phyloP scores from a whole-genome alignment of 2,113 vertebrate species.

The Dicentrarchus labrax region DNA sequence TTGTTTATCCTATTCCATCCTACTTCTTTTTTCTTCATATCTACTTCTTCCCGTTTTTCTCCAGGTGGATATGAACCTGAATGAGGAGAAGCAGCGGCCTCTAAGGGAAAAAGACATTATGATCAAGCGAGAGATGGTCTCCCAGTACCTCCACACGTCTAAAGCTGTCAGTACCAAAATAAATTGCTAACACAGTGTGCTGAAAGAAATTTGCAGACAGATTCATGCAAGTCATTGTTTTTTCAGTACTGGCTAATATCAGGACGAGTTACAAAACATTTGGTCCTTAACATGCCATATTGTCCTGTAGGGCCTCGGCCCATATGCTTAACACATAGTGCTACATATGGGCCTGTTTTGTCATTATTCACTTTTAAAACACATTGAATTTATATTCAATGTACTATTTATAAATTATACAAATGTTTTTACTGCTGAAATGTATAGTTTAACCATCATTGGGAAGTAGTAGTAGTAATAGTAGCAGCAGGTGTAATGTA shows the following conservation, averaged over 20 bases:
- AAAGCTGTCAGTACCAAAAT: conserved; percentile 85
- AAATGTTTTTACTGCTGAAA: background rate
- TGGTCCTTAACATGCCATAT: background rate
- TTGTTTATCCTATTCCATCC: background rate
- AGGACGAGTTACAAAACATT: background rate
- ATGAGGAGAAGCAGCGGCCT: conserved; percentile 89
- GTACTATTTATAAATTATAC: background rate
- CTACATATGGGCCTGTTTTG: background rate
- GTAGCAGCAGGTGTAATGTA: conserved; percentile 12
- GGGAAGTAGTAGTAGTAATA: no score
- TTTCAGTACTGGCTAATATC: background rate
- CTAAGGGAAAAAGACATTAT: conserved; percentile 87
- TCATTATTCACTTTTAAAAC: no score
- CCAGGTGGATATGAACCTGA: conserved; percentile 93
- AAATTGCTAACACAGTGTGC: background rate
- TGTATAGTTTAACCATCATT: background rate
- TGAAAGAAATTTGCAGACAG: background rate
- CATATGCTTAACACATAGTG: background rate
- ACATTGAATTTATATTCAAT: no score
- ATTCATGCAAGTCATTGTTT: background rate
- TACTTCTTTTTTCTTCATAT: background rate
- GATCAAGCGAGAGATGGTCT: conserved; percentile 92
- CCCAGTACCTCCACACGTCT: conserved; percentile 90
- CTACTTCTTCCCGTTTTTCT: background rate
- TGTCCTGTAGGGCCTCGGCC: no score